Evolutionary conservation across 1,140 invertebrate species (phyloP).

Genomic region (Olivierus martensii): DNA sequence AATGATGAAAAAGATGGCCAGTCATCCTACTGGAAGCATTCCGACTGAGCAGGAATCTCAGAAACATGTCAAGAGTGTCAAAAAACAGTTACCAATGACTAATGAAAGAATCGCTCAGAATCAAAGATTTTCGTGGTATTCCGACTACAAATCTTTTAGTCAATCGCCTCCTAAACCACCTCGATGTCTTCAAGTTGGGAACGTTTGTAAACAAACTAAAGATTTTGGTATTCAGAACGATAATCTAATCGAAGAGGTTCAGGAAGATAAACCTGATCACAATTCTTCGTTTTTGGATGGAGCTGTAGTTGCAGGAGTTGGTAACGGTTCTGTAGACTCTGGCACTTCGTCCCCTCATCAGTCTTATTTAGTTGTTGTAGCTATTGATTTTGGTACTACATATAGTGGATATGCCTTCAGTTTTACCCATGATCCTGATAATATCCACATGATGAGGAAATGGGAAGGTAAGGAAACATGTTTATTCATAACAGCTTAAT

Average conservation of each 20-base stretch:
- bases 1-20: constrained; percentile 10
- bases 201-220: not conserved
- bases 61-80: no score
- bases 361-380: constrained; percentile 38
- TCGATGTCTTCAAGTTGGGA: no score
- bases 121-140: no score
- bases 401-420: constrained; percentile 47
- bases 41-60: no score
- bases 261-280: no score
- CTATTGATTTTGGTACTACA: constrained; percentile 47
- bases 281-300: not conserved
- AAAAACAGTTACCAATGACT: no score
- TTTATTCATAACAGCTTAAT: no score
- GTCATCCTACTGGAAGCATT: not conserved
- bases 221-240: constrained; percentile 5
- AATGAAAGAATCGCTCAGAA: no score
- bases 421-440: constrained; percentile 38
- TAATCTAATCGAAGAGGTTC: constrained; percentile 9
- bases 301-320: constrained; percentile 2
- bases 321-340: not conserved
- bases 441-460: constrained; percentile 45
- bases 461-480: constrained; percentile 40
- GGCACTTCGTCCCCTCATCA: constrained; percentile 8
- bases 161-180: no score
- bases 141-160: no score